Conservation (phyloP, 2,888 invertebrate species). For the Tromatobia lineatoria region DNA sequence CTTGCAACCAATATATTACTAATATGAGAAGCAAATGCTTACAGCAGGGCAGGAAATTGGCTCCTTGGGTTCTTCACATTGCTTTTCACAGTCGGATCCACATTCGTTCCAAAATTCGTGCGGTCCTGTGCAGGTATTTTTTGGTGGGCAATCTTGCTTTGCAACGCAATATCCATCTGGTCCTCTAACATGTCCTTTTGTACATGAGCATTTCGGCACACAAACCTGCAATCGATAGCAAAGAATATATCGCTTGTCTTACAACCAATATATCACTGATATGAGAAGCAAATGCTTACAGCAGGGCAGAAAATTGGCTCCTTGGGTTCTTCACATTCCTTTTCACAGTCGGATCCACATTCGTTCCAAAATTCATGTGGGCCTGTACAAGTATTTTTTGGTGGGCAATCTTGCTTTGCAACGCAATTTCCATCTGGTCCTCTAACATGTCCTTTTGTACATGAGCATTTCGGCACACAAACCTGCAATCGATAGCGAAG, state of each 20-base stretch:
- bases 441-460: background rate
- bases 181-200: background rate
- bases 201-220: background rate
- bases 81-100: background rate
- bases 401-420: background rate
- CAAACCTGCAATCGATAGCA: background rate
- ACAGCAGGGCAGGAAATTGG: background rate
- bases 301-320: background rate
- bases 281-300: background rate
- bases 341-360: background rate
- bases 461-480: background rate
- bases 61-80: background rate
- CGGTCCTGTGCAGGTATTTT: background rate
- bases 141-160: background rate
- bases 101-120: background rate
- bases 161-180: background rate
- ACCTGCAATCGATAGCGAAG: background rate
- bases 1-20: background rate
- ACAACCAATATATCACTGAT: background rate
- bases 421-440: slow-evolving; percentile 1
- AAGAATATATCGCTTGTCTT: background rate
- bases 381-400: background rate
- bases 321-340: background rate
- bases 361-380: background rate
- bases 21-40: background rate